phyloP scores from a whole-genome alignment of 2,797 vertebrate species.

The Glyptemys insculpta region DNA sequence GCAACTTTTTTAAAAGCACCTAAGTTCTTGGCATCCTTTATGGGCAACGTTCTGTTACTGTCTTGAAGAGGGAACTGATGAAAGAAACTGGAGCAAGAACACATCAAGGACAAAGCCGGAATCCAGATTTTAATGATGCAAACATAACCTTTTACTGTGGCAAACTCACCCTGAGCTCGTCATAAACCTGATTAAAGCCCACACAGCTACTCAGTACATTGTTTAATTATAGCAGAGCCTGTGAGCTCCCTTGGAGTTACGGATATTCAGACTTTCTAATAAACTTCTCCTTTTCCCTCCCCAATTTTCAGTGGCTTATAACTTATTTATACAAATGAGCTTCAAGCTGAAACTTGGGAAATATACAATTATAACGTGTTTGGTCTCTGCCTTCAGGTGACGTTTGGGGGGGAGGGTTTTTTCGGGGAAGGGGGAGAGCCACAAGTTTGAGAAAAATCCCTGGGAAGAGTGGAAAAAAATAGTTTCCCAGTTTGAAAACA shows the following conservation, averaged over 20 bases:
- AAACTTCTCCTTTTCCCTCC: neutral
- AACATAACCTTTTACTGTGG: constrained; percentile 10
- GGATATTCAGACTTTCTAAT: constrained; percentile 6
- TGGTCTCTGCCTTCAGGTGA: neutral
- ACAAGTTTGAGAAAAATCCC: neutral
- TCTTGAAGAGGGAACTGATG: neutral
- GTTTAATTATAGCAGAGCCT: constrained; percentile 27
- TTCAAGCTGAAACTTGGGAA: neutral
- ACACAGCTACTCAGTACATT: neutral
- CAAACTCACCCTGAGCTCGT: neutral
- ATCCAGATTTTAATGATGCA: constrained; percentile 58
- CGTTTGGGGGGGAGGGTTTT: neutral
- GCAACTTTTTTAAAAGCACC: constrained; percentile 15
- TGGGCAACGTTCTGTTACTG: neutral
- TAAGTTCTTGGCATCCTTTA: constrained; percentile 10
- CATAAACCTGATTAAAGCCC: constrained; percentile 32
- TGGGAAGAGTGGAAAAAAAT: neutral
- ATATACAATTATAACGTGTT: fast-evolving
- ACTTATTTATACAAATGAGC: neutral
- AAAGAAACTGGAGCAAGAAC: constrained; percentile 49
- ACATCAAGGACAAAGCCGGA: constrained; percentile 28
- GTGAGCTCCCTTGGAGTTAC: neutral
- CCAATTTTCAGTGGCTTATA: neutral
- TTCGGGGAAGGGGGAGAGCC: neutral
- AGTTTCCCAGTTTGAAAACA: neutral